Base-by-base conservation (phyloP, 30 jellyfish, hydroid and myxozoan species). In the Chrysaora quinquecirrha region DNA sequence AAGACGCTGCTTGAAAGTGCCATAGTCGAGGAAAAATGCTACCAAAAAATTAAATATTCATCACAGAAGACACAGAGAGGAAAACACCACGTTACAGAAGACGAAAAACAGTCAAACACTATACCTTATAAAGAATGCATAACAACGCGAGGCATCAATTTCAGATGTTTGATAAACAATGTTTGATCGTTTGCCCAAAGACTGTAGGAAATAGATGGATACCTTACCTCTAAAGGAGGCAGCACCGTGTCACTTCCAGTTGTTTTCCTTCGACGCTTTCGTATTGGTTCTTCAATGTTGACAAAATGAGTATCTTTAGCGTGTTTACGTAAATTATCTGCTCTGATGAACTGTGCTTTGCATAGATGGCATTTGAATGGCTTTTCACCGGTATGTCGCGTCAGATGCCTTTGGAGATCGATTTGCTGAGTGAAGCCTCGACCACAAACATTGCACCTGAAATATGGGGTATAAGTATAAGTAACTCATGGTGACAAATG, bases 341-440 rank as follows among this genome's bases (percentile, higher is more conserved):
- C 99, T 29, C 99, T 82, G 49, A 94, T 94, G 75, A 94, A 94
- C 82, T 94, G 99, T 30, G 99, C 99, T 64, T 94, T 94, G 82
- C 99, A 94, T 11, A 94, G 87, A 68, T 94, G 99, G 71, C 99
- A 94, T 68, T 94, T 94, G 80, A 94, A 94, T 19, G 99, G 99
- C 54, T 94, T 94, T 71, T 94, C 99, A 30, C 99, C 99, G n/a
- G 99, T 94, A 68, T 94, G 99, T 0, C 99, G 86, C 0, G 99
- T 94, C 7, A 94, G 52, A 78, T 94, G 99, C 30, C 99, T 90
- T 49, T 94, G 99, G 46, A 94, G 73, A 77, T 94, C 99, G 14
- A 94, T 94, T 64, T 94, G 99, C 86, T 94, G 99, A 4, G 99
- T 94, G 76, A 94, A 94, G 27, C 99, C 99, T 19, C 99, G 96